Base-by-base conservation (phyloP, 2,888 invertebrate species). In the Aspidiotus rigidus region DNA sequence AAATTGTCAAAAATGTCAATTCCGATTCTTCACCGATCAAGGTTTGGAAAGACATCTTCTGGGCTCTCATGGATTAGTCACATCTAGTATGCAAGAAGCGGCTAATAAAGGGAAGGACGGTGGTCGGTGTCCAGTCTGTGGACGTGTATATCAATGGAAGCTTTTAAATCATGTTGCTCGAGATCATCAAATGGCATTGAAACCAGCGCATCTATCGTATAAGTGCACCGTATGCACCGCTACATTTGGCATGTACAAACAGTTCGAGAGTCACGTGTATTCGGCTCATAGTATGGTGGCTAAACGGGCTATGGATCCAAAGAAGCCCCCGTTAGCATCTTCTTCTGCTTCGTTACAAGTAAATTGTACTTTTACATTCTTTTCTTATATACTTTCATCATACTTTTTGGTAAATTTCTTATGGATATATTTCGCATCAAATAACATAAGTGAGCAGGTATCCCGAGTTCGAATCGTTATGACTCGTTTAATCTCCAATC, bases 1-100 rank as follows among this genome's bases (percentile, higher is more conserved):
- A 73, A 93, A 93, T 80, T 96, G 96, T 80, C 94, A 94, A 80
- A 93, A 94, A 79, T 96, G 96, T 81, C 92, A 93, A 80, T 92
- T 90, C 79, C 85, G 94, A 76, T 98, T 97, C 81, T 98, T 97
- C 81, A 96, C 96, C 57, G 95, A 96, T 80, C 81, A 81, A 77
- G 98, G 98, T 16, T 81, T 98, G 71, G 95, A 96, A 79, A 84
- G 97, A 75, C 98, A 98, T 83, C 83, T 96, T 75, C 82, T 95
- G 72, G 95, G 95, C 72, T 90, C 93, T 41, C 96, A 96, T 77
- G 94, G 94, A 59, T 84, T 96, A 72, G 95, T 96, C 53, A 96
- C 95, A 69, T 93, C 92, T 73, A 93, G 93, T 75, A 92, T 96
- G 91, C 92, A 96, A 77, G 92, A 93, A 77, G 93, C 94, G 61